Conservation (phyloP, 2,113 vertebrate genomes). For the Himantopus leucocephalus region DNA sequence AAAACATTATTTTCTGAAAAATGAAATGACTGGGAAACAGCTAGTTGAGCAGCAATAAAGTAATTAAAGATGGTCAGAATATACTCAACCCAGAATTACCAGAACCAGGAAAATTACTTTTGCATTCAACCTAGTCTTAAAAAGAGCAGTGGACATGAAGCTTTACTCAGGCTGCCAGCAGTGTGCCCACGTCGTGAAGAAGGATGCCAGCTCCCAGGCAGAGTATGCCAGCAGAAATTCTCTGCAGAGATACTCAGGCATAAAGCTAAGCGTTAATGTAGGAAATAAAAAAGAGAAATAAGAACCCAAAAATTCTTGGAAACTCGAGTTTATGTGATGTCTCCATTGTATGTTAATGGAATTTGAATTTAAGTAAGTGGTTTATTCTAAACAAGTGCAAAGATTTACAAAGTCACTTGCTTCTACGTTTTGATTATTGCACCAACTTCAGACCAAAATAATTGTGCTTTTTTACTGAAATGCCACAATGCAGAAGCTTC, state of each 20-base stretch:
- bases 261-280: background rate
- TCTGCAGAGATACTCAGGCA: background rate
- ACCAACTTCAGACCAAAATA: background rate
- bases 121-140: background rate
- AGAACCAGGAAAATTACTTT: background rate
- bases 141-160: background rate
- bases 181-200: accelerated
- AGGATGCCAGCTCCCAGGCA: background rate
- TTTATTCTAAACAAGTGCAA: background rate
- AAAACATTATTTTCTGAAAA: background rate
- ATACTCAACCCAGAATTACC: background rate
- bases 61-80: background rate
- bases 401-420: background rate
- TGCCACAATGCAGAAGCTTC: background rate
- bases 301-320: background rate
- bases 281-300: background rate
- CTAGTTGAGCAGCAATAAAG: background rate
- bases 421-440: background rate
- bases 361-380: background rate
- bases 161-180: background rate
- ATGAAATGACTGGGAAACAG: background rate
- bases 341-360: background rate
- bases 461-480: background rate
- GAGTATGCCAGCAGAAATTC: background rate
- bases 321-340: background rate